Evolutionary conservation across 2,797 vertebrate genomes (phyloP), one percentile per base, ranked within the genome.

Genomic region (Euthynnus affinis): DNA sequence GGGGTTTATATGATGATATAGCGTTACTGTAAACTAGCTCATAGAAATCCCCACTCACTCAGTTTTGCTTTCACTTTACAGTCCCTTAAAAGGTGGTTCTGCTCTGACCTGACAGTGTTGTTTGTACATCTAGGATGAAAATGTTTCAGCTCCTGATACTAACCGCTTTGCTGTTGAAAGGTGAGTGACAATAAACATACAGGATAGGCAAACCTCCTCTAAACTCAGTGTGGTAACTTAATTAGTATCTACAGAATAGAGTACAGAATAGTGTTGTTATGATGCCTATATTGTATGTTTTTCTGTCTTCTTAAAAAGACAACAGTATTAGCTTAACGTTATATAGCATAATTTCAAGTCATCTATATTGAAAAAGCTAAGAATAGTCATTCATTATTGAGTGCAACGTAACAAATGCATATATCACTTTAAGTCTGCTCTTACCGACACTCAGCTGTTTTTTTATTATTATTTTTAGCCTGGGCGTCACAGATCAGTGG

Each of bases 401-500:
- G 25, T 22, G 42, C 15, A 9, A 2, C 1, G 25, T 15, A 0
- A 65, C 1, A 17, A n/a, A 0, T 13, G 2, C 7, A 9, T 60
- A 23, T 53, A 8, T 56, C n/a, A 51, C 27, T 25, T 9, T 9
- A 25, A 17, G 1, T 27, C 25, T 52, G 25, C 29, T 1, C 13
- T 29, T 23, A 46, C 14, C 53, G 42, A 71, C 46, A 44, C 3
- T 1, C 62, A 20, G 25, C 46, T 71, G 8, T 44, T 20, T 51
- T 29, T 68, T 3, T 64, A 65, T 74, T 25, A n/a, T 12, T 51
- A 37, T 52, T 23, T 6, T 1, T 63, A 94, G 94, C 34, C 22
- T 64, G 53, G 1, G 20, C 53, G 1, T 80, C 77, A 0, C n/a
- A 81, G 1, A 82, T 94, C 5, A 71, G 0, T 0, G 52, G 48